These are phyloP conservation scores for Pseudopleuronectes americanus DNA, from an alignment of 2,797 vertebrate species.

Conservation along the genomic window DNA sequence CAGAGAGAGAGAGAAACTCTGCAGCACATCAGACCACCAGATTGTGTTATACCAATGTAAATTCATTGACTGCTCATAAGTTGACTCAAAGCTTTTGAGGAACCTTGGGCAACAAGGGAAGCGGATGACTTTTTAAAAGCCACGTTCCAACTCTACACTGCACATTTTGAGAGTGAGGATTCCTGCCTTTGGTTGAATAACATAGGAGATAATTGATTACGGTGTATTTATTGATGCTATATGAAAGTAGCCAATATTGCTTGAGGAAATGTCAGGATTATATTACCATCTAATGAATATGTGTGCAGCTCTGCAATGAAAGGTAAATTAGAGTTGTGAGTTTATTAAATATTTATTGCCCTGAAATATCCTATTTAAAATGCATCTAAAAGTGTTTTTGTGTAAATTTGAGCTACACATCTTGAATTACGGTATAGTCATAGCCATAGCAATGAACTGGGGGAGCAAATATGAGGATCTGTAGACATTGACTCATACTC, in stretches of 20 bases:
- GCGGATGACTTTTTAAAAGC: slow-evolving; percentile 14
- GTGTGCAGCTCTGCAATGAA: slow-evolving; percentile 17
- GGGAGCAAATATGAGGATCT: background rate
- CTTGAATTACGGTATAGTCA: background rate
- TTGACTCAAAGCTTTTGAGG: slow-evolving; percentile 9
- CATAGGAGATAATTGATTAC: slow-evolving; percentile 39
- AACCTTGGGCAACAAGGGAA: slow-evolving; percentile 7
- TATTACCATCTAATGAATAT: slow-evolving; percentile 28
- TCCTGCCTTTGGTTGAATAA: slow-evolving; percentile 27
- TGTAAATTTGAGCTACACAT: background rate
- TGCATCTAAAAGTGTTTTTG: slow-evolving; percentile 18
- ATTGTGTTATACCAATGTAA: slow-evolving; percentile 49
- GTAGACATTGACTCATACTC: background rate
- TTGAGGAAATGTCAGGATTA: slow-evolving; percentile 35
- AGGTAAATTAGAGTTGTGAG: slow-evolving; percentile 10
- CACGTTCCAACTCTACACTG: background rate
- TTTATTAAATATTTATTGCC: slow-evolving; percentile 41
- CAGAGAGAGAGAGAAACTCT: slow-evolving; percentile 7
- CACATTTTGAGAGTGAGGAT: slow-evolving; percentile 1
- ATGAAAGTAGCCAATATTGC: slow-evolving; percentile 19
- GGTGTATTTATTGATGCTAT: slow-evolving; percentile 24
- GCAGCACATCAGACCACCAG: slow-evolving; percentile 43
- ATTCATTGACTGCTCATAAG: slow-evolving; percentile 24
- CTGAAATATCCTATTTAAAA: slow-evolving; percentile 20
- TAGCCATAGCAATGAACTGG: no score